Evolutionary conservation across 1,140 invertebrate genomes (phyloP), one percentile per base, ranked within the genome.

Genomic region (Calephelis nemesis): DNA sequence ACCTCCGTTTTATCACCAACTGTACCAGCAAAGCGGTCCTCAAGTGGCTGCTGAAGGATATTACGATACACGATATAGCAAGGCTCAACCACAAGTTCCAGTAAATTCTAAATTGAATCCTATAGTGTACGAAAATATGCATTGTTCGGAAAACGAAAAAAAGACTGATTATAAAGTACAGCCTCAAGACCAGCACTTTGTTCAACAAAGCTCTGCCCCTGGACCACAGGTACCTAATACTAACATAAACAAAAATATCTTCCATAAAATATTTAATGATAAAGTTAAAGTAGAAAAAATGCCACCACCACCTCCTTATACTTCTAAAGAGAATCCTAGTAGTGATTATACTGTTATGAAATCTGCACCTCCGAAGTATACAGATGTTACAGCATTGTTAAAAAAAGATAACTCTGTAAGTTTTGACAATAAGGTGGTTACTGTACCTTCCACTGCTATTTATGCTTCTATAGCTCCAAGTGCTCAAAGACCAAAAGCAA

Each of bases 81-180:
- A 95, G 85, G 95, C 94, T 52, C 95, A 95, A 76, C 94, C 95
- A 5, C 94, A 95, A 79, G 95, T 96, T 11, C 95, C 95, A 67
- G 92, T 93, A 65, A 93, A 94, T 78, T 72, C 79, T 60, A 88
- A 90, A 73, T 62, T 71, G 54, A 88, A 76, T 65, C 86, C 87
- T 13, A 65, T 72, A 40, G 81, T 91, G 19, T 91, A 91, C 68
- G 89, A 91, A 79, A 91, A 91, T 66, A 90, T 91, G 89, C 78
- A 87, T 54, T 90, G 85, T 77, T 73, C 85, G 47, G 87, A 90
- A 40, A 88, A 77, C 75, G 87, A 88, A 54, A 92, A 90, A 64
- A 90, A 88, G 75, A 77, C 63, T 76, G 87, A 90, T 50, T 88
- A 74, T 65, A 89, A 88, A 73, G 40, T 76, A 7, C 81, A 77